A percentile compares a stretch with the other conserved stretches of the same genome.
phyloP scores from a whole-genome alignment of 2,888 invertebrate species.

The Thecophora atra region DNA sequence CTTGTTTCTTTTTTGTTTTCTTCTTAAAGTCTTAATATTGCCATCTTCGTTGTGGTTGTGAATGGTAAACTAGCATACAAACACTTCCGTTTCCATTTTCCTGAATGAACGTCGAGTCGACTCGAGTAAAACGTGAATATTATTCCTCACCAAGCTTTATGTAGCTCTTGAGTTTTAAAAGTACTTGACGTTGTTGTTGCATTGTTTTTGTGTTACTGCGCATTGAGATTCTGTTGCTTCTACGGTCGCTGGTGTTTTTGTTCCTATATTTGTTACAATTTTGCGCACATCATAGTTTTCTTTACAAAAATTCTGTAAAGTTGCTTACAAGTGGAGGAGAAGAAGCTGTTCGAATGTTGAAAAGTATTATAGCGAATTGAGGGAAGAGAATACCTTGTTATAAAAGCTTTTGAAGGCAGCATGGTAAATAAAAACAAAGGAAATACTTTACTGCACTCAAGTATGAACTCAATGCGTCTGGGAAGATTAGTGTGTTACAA shows the following conservation, averaged over 20 bases:
- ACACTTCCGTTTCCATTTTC: constrained; percentile 37
- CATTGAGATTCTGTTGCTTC: too few species aligned
- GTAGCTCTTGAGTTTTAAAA: constrained; percentile 13
- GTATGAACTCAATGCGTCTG: constrained; percentile 27
- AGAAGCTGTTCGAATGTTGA: too few species aligned
- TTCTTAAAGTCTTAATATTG: background rate
- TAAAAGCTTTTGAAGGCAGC: background rate
- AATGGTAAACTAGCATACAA: too few species aligned
- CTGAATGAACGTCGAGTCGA: constrained; percentile 11
- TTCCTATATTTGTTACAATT: too few species aligned
- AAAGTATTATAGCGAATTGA: too few species aligned
- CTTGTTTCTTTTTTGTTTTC: constrained; percentile 1
- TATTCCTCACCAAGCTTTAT: constrained; percentile 25
- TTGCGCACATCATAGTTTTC: too few species aligned
- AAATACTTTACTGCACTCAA: constrained; percentile 34
- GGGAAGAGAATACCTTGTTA: background rate
- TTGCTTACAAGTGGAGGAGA: too few species aligned
- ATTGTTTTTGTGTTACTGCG: constrained; percentile 4
- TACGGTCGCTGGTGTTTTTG: too few species aligned
- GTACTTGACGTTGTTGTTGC: constrained; percentile 14
- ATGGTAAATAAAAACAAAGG: constrained; percentile 24
- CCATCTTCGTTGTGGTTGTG: too few species aligned
- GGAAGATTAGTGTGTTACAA: constrained; percentile 16
- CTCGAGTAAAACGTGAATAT: constrained; percentile 29
- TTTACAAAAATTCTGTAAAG: too few species aligned